Evolutionary conservation across 2,113 vertebrate species (phyloP).

Genomic region (Apaloderma vittatum): DNA sequence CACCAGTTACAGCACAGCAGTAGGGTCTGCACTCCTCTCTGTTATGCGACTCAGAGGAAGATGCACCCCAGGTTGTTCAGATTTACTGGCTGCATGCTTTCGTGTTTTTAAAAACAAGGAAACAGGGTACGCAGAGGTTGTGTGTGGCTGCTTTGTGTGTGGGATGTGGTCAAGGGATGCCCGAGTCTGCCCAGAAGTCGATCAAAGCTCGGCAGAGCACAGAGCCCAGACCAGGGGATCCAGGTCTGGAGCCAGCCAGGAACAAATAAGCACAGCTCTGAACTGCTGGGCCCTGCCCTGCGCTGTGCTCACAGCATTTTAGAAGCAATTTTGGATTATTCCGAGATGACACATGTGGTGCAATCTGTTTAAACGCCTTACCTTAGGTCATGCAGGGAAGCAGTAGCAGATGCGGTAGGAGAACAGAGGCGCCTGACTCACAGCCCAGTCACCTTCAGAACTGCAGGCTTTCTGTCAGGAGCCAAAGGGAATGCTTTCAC

Average conservation of each 20-base stretch:
- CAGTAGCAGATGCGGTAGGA: rapidly evolving
- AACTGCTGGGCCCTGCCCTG: neutral
- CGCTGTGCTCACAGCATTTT: neutral
- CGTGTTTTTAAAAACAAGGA: neutral
- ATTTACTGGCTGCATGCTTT: neutral
- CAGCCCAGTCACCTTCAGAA: neutral
- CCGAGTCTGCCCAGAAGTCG: neutral
- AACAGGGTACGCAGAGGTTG: neutral
- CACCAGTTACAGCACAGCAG: neutral
- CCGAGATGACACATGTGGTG: neutral
- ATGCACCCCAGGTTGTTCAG: rapidly evolving
- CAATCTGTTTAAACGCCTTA: neutral
- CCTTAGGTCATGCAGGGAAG: neutral
- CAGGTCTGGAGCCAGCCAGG: neutral
- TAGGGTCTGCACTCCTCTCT: neutral
- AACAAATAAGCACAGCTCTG: neutral
- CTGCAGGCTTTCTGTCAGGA: neutral
- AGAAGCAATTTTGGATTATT: neutral
- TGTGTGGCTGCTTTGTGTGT: neutral
- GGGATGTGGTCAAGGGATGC: neutral
- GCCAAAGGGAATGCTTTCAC: neutral
- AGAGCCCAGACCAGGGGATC: neutral
- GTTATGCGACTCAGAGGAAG: neutral
- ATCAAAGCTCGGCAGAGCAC: neutral
- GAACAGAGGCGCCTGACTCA: neutral